phyloP scores from a whole-genome alignment of 2,113 vertebrate species.

The Lampris megalopsis region DNA sequence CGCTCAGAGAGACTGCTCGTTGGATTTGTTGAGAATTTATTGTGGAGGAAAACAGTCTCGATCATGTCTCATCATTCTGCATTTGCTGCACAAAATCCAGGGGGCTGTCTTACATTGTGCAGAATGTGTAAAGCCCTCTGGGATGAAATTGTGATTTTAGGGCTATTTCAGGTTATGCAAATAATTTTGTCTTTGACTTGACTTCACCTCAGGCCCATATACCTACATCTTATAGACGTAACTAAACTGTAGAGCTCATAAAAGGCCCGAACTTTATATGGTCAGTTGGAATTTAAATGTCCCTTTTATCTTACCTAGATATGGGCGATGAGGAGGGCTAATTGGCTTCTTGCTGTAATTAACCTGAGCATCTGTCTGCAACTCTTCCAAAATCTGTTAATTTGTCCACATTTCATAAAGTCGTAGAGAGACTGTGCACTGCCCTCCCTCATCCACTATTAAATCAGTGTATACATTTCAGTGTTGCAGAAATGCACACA shows the following conservation, averaged over 20 bases:
- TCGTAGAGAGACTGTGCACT: slow-evolving; percentile 59
- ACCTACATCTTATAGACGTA: neutral
- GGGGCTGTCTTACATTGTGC: too few relatives aligned
- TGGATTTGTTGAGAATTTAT: slow-evolving; percentile 4
- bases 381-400: slow-evolving; percentile 72
- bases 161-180: too few relatives aligned
- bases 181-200: too few relatives aligned
- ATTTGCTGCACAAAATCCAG: neutral
- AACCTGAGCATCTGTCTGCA: slow-evolving; percentile 74
- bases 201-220: neutral
- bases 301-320: slow-evolving; percentile 44
- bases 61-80: neutral
- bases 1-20: neutral
- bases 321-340: slow-evolving; percentile 65
- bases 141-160: too few relatives aligned
- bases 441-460: slow-evolving; percentile 62
- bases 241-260: neutral
- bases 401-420: slow-evolving; percentile 76
- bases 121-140: too few relatives aligned
- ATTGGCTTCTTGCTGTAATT: slow-evolving; percentile 74
- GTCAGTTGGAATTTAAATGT: slow-evolving; percentile 48
- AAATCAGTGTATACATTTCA: slow-evolving; percentile 36
- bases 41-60: neutral
- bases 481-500: slow-evolving; percentile 20
- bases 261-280: slow-evolving; percentile 23